phyloP scores from a whole-genome alignment of 1,140 invertebrate genomes.

The Penaeus vannamei region DNA sequence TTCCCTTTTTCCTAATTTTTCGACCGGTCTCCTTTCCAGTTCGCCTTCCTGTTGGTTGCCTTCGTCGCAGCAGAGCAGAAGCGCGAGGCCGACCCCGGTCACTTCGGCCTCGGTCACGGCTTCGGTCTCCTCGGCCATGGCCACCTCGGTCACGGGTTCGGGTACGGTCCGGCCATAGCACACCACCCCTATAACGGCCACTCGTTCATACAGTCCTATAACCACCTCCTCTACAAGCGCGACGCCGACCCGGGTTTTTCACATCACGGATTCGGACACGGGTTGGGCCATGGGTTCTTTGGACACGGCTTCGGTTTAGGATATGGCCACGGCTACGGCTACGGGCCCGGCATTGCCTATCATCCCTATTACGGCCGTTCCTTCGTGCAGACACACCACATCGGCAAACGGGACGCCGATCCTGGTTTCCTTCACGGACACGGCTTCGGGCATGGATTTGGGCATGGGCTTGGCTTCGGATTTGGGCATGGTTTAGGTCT shows the following conservation, averaged over 20 bases:
- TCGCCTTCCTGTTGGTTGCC: slow-evolving; percentile 10
- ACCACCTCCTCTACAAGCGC: not conserved
- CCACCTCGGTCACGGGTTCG: not conserved
- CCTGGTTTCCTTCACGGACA: not conserved
- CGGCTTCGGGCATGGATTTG: not conserved
- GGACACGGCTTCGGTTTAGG: not conserved
- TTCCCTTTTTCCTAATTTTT: too few species aligned
- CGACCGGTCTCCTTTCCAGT: not conserved
- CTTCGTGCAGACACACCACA: not conserved
- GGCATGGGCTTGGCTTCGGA: not conserved
- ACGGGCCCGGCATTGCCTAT: not conserved
- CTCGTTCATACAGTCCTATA: not conserved
- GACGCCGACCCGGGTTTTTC: not conserved
- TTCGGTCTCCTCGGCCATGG: slow-evolving; percentile 1
- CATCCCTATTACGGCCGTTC: not conserved
- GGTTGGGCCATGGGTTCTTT: not conserved
- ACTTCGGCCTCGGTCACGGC: not conserved
- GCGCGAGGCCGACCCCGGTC: not conserved
- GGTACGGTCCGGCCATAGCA: not conserved
- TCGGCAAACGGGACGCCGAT: slow-evolving; percentile 17
- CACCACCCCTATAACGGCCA: not conserved
- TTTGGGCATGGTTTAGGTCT: not conserved
- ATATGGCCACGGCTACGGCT: slow-evolving; percentile 6
- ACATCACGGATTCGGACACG: not conserved
- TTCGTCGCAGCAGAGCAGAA: slow-evolving; percentile 22